Evolutionary conservation across 1,140 invertebrate species (phyloP), one percentile per base, ranked within the genome.

Genomic region (Drosophila tropicalis): DNA sequence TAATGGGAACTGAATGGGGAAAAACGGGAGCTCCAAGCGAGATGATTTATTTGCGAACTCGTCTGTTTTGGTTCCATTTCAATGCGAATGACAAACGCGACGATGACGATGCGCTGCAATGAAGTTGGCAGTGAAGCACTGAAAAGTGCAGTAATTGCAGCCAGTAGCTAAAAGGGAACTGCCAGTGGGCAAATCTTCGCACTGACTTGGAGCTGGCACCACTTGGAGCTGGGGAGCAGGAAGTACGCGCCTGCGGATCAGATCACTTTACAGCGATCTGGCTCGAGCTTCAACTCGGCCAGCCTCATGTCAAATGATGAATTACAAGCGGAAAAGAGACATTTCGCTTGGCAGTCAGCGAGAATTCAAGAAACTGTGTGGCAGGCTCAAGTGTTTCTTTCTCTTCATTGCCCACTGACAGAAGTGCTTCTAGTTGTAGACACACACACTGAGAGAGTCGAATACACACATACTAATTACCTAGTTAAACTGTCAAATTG

Each of bases 401-500:
- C 57, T 63, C 69, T 85, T 87, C 83, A 79, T 85, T 81, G 79
- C 75, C 47, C 76, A 82, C 79, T 86, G 82, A 86, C 84, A 86
- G 82, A 65, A 76, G 81, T 69, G 76, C 70, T 77, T 73, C 79
- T 67, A 81, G 79, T 81, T 79, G 64, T 72, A 13, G 47, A 62
- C 56, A 76, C 67, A 63, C 41, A 63, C 54, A 63, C 54, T n/a
- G n/a, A n/a, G n/a, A 29, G 29, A 29, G 29, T 6, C 54, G 34
- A 12, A 9, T 36, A 36, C 34, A 36, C 34, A 65, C 82, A 86
- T 78, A 83, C 84, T 89, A 89, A 89, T 90, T 90, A 89, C 85
- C 85, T 89, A 89, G 89, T 91, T 91, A 91, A 91, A 86, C 89
- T 91, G 89, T 91, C 89, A 91, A 82, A 91, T 91, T 91, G 89